Evolutionary conservation across 2,888 invertebrate species (phyloP).

Genomic region (Acanthosepion lycidas): DNA sequence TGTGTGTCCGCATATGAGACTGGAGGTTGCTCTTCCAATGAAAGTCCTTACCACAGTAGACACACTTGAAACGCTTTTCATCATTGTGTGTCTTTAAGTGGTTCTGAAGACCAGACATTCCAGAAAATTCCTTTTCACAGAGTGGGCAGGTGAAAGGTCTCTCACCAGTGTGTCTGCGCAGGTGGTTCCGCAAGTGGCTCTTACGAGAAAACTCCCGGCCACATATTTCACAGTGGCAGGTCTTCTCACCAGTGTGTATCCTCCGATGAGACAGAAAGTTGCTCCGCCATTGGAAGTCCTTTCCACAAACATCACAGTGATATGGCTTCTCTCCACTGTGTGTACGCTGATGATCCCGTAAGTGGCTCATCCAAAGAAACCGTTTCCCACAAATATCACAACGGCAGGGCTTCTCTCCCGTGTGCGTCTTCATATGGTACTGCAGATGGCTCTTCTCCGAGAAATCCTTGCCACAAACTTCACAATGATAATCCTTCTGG

Average conservation of each 20-base stretch:
- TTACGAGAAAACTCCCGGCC: not conserved
- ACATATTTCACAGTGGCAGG: constrained; percentile 24
- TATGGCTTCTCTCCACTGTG: not conserved
- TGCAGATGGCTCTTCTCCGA: not conserved
- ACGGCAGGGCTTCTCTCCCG: not conserved
- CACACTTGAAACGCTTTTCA: not conserved
- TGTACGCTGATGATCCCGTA: not conserved
- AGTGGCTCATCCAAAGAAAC: not conserved
- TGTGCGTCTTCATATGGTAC: not conserved
- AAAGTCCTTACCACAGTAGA: not conserved
- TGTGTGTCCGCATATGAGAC: not conserved
- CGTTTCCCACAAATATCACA: constrained; percentile 13
- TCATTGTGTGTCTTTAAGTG: not conserved
- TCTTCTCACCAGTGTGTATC: not conserved
- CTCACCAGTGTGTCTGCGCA: not conserved
- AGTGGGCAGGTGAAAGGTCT: not conserved
- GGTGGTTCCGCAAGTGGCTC: not conserved
- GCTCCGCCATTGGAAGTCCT: not conserved
- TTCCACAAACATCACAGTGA: not conserved
- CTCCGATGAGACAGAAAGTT: not conserved
- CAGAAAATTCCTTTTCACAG: not conserved
- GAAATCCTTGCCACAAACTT: not conserved
- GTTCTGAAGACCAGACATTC: not conserved
- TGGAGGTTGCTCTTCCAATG: not conserved
- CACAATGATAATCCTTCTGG: constrained; percentile 13